phyloP scores from a whole-genome alignment of 2,888 invertebrate species.

The Drosophila fungiperda region DNA sequence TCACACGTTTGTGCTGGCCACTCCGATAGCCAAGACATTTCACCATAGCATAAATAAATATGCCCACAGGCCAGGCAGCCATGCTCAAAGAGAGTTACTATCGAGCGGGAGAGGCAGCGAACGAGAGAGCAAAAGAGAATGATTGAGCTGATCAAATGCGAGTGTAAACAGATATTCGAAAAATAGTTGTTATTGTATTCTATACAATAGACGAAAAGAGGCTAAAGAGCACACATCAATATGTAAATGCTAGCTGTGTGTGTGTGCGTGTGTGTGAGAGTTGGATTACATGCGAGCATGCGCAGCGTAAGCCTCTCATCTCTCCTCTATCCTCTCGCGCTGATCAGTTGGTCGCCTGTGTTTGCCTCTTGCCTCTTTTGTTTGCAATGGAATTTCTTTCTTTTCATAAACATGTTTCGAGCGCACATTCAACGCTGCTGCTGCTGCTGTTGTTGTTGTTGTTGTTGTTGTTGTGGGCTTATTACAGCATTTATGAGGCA shows the following conservation, averaged over 20 bases:
- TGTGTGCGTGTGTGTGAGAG: constrained; percentile 24
- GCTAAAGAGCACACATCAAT: constrained; percentile 38
- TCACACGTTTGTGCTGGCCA: constrained; percentile 34
- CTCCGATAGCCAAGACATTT: constrained; percentile 43
- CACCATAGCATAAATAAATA: constrained; percentile 69
- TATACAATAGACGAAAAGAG: constrained; percentile 28
- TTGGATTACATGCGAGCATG: constrained; percentile 68
- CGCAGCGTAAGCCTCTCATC: constrained; percentile 54
- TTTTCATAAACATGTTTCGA: constrained; percentile 80
- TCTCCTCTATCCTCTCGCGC: constrained; percentile 41
- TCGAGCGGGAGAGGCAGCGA: constrained; percentile 1
- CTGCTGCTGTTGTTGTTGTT: constrained; percentile 41
- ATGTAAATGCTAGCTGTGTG: constrained; percentile 12
- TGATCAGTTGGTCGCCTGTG: constrained; percentile 40
- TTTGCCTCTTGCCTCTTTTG: constrained; percentile 56
- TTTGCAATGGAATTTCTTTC: constrained; percentile 82
- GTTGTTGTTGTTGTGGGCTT: constrained; percentile 57
- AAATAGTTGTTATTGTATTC: constrained; percentile 18
- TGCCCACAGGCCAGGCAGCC: constrained; percentile 60
- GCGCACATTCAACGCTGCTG: constrained; percentile 37
- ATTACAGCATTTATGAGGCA: constrained; percentile 77
- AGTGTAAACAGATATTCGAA: constrained; percentile 16
- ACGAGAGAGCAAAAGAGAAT: constrained; percentile 13
- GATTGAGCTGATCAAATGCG: constrained; percentile 4
- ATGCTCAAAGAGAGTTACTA: constrained; percentile 33